Evolutionary conservation across 1,140 invertebrate species (phyloP).

Genomic region (Atta texana): DNA sequence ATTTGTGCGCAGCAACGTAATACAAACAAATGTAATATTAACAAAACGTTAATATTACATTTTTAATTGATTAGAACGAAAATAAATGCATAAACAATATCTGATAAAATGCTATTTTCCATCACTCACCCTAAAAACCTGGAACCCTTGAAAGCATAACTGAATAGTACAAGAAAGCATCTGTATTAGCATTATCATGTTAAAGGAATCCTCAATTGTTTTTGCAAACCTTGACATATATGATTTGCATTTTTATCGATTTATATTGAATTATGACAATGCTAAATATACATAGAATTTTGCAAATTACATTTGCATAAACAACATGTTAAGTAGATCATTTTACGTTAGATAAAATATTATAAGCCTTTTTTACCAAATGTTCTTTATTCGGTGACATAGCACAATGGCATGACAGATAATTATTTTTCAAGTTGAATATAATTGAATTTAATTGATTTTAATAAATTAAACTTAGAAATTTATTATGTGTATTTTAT

Average conservation of each 20-base stretch:
- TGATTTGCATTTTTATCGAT: too few relatives aligned
- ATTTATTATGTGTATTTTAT: neutral
- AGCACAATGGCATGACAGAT: neutral
- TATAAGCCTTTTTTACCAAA: too few relatives aligned
- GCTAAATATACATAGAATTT: too few relatives aligned
- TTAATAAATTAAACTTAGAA: neutral
- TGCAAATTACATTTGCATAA: too few relatives aligned
- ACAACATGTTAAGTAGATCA: too few relatives aligned
- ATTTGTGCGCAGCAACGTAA: neutral
- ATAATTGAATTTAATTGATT: too few relatives aligned
- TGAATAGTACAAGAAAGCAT: conserved; percentile 58
- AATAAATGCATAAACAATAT: neutral
- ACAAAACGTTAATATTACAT: neutral
- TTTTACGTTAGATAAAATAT: too few relatives aligned
- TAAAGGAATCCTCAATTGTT: conserved; percentile 68
- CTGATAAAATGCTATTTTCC: too few relatives aligned
- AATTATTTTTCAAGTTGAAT: neutral
- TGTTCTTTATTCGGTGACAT: too few relatives aligned
- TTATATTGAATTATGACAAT: too few relatives aligned
- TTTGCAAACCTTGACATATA: conserved; percentile 41
- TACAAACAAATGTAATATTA: neutral
- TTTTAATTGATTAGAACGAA: neutral
- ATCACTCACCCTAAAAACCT: conserved; percentile 57
- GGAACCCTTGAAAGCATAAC: conserved; percentile 66
- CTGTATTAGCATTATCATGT: conserved; percentile 58